Conservation (phyloP, 2,797 vertebrate species). For the Acrocephalus scirpaceus region DNA sequence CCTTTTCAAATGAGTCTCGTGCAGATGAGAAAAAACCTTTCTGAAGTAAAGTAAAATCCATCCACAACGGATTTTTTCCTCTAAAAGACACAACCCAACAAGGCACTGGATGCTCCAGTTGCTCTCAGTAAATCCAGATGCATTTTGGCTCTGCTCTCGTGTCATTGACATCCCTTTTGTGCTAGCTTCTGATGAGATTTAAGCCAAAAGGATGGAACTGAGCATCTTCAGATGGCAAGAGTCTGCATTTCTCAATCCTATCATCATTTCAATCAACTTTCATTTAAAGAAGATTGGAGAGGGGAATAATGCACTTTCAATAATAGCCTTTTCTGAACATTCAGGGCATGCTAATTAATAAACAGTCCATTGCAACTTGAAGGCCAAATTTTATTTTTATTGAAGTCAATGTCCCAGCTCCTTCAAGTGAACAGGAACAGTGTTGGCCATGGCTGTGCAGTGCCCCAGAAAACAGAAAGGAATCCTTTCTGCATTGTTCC, state of each 20-base stretch:
- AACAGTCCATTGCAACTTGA: constrained; percentile 19
- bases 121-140: constrained; percentile 24
- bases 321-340: background rate
- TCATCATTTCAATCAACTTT: constrained; percentile 47
- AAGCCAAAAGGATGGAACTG: background rate
- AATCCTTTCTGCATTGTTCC: background rate
- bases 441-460: background rate
- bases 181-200: constrained; percentile 20
- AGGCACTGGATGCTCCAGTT: constrained; percentile 37
- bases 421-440: background rate
- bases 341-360: constrained; percentile 38
- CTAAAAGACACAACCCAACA: constrained; percentile 31
- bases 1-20: constrained; percentile 54
- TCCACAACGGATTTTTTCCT: constrained; percentile 32
- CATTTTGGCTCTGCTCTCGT: constrained; percentile 28
- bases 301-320: constrained; percentile 5
- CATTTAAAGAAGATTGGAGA: constrained; percentile 43
- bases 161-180: constrained; percentile 33
- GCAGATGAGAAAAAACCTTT: constrained; percentile 50
- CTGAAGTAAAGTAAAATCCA: background rate
- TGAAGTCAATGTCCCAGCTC: background rate
- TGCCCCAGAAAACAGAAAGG: background rate
- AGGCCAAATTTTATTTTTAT: constrained; percentile 21
- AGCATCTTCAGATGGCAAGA: constrained; percentile 28
- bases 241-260: constrained; percentile 27